These are phyloP conservation scores for Rana temporaria DNA, from an alignment of 2,113 vertebrate genomes.

Conservation along the genomic window DNA sequence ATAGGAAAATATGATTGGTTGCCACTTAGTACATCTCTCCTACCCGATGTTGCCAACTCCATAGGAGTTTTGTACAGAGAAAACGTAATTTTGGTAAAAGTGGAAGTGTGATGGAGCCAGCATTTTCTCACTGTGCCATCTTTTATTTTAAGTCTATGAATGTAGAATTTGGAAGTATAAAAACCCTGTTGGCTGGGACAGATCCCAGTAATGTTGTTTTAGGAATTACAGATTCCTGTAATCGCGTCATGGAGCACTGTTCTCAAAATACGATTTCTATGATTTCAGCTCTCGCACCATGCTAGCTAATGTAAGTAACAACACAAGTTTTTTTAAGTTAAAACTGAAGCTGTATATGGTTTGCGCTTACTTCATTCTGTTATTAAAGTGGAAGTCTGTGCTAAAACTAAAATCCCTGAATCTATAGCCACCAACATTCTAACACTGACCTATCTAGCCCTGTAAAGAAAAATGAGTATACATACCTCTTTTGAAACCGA, in stretches of 20 bases:
- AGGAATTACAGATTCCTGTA: conserved; percentile 49
- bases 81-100: not conserved
- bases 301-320: conserved; percentile 33
- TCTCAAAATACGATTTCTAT: conserved; percentile 49
- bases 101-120: conserved; percentile 1
- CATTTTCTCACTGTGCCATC: conserved; percentile 13
- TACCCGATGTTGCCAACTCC: no score
- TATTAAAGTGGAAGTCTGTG: no score
- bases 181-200: conserved; percentile 27
- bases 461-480: no score
- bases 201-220: conserved; percentile 49
- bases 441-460: no score
- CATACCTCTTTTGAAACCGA: no score
- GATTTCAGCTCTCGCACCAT: conserved; percentile 39
- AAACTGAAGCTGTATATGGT: conserved; percentile 14
- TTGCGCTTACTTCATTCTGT: conserved; percentile 26
- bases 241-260: conserved; percentile 45
- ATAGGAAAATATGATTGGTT: no score
- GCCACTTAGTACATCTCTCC: no score
- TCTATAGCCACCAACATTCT: no score
- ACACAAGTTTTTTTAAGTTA: not conserved
- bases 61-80: not conserved
- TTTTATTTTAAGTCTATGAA: conserved; percentile 49
- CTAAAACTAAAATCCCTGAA: no score
- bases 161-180: conserved; percentile 10